Evolutionary conservation across 2,797 vertebrate genomes (phyloP).

Genomic region (Odontamblyopus rebecca): DNA sequence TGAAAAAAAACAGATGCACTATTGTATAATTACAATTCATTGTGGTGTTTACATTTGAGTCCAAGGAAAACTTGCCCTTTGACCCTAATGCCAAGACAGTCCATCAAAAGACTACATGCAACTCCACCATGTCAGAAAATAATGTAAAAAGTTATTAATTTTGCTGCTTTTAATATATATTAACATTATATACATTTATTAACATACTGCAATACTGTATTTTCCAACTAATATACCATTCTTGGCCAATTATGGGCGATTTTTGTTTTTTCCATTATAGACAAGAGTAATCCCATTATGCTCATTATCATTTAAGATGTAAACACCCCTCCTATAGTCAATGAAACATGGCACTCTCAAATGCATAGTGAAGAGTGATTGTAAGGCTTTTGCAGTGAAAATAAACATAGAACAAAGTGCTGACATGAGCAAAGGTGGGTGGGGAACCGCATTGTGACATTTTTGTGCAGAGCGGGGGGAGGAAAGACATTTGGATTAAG

Average conservation of each 20-base stretch:
- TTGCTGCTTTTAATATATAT: no score
- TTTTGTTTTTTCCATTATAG: neutral
- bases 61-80: constrained; percentile 1
- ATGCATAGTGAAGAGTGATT: constrained; percentile 47
- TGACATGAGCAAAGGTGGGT: constrained; percentile 55
- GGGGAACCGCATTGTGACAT: constrained; percentile 34
- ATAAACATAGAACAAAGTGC: constrained; percentile 68
- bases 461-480: constrained; percentile 28
- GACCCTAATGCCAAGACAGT: neutral
- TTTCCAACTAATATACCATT: neutral
- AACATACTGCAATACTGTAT: no score
- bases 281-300: neutral
- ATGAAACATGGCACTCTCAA: constrained; percentile 60
- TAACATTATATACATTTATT: no score
- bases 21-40: constrained; percentile 8
- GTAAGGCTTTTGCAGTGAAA: constrained; percentile 50
- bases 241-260: neutral
- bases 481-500: constrained; percentile 37
- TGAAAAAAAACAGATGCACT: constrained; percentile 12
- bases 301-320: constrained; percentile 1
- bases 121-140: neutral
- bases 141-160: neutral
- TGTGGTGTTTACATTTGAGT: neutral
- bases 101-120: neutral
- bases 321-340: constrained; percentile 34